Evolutionary conservation across 2,888 invertebrate species (phyloP), one percentile per base, ranked within the genome.

Genomic region (Microctonus aethiopoides): DNA sequence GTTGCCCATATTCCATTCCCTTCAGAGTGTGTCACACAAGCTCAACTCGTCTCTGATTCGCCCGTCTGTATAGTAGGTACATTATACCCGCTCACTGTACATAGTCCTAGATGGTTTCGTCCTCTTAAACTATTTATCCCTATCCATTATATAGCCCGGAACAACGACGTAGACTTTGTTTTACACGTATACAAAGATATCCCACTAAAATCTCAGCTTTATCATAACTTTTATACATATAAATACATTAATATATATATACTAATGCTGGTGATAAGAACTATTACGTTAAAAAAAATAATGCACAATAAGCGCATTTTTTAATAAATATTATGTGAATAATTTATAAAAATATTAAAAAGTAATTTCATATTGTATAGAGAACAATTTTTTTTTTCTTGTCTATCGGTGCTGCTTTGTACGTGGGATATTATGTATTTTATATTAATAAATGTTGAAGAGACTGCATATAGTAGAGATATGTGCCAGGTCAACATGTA

Each of bases 61-160:
- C 36, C 61, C 64, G 46, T 52, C 26, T 69, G n/a, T n/a, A n/a
- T n/a, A n/a, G n/a, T n/a, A n/a, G n/a, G 34, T 51, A 41, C 62
- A 63, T 62, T 63, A 46, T 20, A 20, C 52, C 24, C 63, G 57
- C 41, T 57, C 26, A 26, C 34, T 52, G 62, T 51, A 73, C 68
- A 68, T 63, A 26, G 22, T 68, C 54, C 68, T 61, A 54, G 68
- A 76, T 74, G 72, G 74, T 75, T 73, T 66, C 73, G 57, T 69
- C 62, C 70, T 73, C 67, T 62, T 78, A 60, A 77, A 78, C 75
- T 79, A 79, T 80, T 80, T 76, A 79, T 74, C 71, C 74, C 66
- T 70, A 70, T 78, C 73, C 73, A 77, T 80, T 78, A 80, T 80
- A 76, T 77, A 78, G 60, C 74, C 26, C 13, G 75, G 74, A 77